Conservation (phyloP, 2,888 invertebrate genomes). For the Eupelmus urozonus region DNA sequence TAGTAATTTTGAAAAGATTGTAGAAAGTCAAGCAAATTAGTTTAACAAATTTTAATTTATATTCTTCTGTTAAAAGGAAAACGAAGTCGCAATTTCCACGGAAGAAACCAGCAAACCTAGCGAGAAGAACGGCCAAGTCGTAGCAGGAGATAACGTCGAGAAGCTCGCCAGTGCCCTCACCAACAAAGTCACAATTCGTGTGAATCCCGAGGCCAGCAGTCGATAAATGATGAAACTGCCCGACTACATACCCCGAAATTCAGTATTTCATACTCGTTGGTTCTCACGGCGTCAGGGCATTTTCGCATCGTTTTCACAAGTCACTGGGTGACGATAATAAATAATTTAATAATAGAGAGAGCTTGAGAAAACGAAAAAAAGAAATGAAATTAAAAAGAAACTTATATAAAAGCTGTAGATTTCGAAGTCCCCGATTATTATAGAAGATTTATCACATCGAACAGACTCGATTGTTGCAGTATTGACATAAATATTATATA, state of each 20-base stretch:
- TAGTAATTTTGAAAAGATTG: not conserved
- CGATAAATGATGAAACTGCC: no score
- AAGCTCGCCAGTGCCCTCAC: conserved; percentile 71
- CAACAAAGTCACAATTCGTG: conserved; percentile 76
- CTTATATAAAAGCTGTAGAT: no score
- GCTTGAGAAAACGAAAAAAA: not conserved
- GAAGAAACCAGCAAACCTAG: conserved; percentile 12
- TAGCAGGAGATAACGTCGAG: conserved; percentile 67
- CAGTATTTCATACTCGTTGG: not conserved
- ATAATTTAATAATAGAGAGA: not conserved
- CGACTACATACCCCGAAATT: not conserved
- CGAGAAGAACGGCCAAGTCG: conserved; percentile 35
- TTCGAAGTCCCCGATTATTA: not conserved
- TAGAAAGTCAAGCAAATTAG: no score
- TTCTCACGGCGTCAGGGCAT: not conserved
- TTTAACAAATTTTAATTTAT: no score
- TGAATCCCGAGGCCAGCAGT: conserved; percentile 73
- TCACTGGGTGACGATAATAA: no score
- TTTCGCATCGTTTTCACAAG: conserved; percentile 34
- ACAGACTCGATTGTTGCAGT: conserved; percentile 57
- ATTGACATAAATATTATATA: conserved; percentile 56
- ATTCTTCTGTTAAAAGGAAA: conserved; percentile 54
- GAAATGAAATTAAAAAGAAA: no score
- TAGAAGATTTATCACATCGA: conserved; percentile 43
- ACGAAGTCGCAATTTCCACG: conserved; percentile 23